phyloP scores from a whole-genome alignment of 2,797 vertebrate species.

The Eulemur mongoz region DNA sequence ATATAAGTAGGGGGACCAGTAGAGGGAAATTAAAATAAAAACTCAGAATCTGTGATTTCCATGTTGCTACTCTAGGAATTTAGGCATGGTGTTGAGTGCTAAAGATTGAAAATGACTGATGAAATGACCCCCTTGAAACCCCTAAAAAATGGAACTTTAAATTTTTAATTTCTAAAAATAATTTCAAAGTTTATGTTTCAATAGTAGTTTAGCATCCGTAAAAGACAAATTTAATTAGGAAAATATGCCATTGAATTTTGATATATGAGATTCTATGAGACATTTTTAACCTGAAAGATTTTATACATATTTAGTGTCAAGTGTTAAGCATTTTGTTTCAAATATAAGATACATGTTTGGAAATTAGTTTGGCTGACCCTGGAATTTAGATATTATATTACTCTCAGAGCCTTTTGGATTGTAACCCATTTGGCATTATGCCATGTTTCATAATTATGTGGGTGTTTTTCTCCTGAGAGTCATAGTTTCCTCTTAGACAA shows the following conservation, averaged over 20 bases:
- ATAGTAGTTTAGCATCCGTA: background rate
- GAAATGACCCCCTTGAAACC: background rate
- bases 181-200: background rate
- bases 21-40: background rate
- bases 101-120: background rate
- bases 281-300: background rate
- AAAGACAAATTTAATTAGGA: constrained; percentile 2
- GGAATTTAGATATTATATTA: background rate
- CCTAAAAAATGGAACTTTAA: background rate
- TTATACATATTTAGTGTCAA: background rate
- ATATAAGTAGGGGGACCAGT: background rate
- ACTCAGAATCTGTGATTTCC: background rate
- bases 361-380: background rate
- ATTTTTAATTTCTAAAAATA: background rate
- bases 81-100: background rate
- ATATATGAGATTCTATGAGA: background rate
- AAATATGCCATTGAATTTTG: background rate
- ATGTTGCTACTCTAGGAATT: background rate
- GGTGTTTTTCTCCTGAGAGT: background rate
- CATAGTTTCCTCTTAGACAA: constrained; percentile 5
- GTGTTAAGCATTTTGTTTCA: constrained; percentile 13
- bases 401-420: background rate
- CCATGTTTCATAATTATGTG: background rate
- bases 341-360: constrained; percentile 27
- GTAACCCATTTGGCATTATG: background rate